Evolutionary conservation across 2,888 invertebrate genomes (phyloP).

Genomic region (Eudemis profundana): DNA sequence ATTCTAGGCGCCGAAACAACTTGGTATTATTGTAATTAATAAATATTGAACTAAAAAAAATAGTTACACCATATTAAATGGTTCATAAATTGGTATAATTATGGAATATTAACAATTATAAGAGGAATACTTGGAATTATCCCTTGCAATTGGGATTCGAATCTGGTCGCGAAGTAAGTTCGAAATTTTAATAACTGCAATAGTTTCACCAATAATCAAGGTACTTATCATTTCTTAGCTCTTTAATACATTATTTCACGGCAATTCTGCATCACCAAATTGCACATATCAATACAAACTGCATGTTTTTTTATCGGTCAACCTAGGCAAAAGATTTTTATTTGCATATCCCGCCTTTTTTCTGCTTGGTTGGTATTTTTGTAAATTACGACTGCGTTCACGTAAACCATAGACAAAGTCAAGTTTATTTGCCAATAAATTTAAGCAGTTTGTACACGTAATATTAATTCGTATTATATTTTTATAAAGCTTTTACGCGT

Average conservation of each 20-base stretch:
- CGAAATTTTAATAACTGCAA: too few species aligned
- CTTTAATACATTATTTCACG: not conserved
- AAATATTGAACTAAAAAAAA: too few species aligned
- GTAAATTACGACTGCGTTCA: constrained; percentile 6
- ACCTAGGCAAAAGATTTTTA: not conserved
- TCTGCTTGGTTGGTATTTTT: not conserved
- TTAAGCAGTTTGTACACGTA: constrained; percentile 4
- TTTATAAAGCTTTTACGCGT: constrained; percentile 1
- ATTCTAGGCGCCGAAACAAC: constrained; percentile 37
- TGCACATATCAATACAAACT: not conserved
- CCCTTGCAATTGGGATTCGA: too few species aligned
- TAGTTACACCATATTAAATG: too few species aligned
- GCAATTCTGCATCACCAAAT: not conserved
- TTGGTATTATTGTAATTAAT: not conserved
- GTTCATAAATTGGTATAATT: too few species aligned
- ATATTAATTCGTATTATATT: not conserved
- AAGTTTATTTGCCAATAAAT: not conserved
- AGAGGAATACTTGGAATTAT: too few species aligned
- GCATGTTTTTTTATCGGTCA: not conserved
- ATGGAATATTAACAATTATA: too few species aligned
- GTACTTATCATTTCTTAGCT: too few species aligned
- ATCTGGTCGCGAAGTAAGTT: too few species aligned
- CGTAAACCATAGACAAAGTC: constrained; percentile 2
- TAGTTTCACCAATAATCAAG: too few species aligned
- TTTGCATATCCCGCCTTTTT: constrained; percentile 23